Evolutionary conservation across 2,113 vertebrate species (phyloP).

Genomic region (Micronycteris hirsuta): DNA sequence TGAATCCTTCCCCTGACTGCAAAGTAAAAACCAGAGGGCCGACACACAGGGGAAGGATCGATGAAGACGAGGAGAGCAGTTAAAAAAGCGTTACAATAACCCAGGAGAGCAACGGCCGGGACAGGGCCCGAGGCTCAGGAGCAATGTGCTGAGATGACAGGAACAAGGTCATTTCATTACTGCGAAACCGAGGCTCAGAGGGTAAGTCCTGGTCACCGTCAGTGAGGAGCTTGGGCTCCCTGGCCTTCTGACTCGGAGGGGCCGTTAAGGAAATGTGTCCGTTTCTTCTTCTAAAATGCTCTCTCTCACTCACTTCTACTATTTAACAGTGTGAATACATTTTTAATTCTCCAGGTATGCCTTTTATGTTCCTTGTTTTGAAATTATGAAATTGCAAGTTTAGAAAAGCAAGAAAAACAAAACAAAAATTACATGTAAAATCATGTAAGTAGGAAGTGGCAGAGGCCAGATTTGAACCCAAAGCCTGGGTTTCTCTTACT

Average conservation of each 20-base stretch:
- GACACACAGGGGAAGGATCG: background rate
- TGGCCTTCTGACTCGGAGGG: background rate
- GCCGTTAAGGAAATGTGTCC: background rate
- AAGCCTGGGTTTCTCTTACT: background rate
- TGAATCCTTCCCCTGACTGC: background rate
- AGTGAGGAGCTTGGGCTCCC: background rate
- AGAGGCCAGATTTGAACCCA: background rate
- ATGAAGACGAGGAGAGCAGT: background rate
- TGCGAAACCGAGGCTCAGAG: background rate
- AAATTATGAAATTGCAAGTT: constrained; percentile 22
- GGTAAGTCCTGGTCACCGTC: background rate
- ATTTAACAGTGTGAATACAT: background rate
- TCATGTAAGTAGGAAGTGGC: background rate
- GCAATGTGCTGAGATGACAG: accelerated
- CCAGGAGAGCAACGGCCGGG: background rate
- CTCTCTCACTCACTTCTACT: background rate
- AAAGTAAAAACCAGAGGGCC: background rate
- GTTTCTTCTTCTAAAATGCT: background rate
- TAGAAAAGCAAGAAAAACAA: background rate
- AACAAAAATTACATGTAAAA: background rate
- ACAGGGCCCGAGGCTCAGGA: background rate
- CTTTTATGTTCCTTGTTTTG: background rate
- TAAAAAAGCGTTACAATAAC: background rate
- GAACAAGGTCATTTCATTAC: background rate
- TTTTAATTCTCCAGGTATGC: background rate